A percentile compares a stretch with the other conserved stretches of the same genome.
phyloP scores from a whole-genome alignment of 2,888 invertebrate genomes.

The Dichetophora obliterata region DNA sequence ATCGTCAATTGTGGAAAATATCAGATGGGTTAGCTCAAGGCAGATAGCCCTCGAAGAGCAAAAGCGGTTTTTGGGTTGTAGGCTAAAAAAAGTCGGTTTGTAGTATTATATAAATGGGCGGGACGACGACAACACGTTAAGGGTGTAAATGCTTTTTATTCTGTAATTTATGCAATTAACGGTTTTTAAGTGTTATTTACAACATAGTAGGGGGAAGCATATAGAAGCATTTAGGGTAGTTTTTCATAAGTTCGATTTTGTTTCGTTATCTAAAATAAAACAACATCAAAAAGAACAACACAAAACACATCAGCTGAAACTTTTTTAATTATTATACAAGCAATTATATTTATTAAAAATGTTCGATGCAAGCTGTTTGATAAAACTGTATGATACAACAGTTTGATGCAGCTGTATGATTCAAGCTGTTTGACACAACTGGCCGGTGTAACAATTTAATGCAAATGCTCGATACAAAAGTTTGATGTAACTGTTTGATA shows the following conservation, averaged over 20 bases:
- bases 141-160: background rate
- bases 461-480: background rate
- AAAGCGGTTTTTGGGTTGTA: background rate
- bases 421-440: background rate
- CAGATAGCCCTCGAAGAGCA: background rate
- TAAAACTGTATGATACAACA: background rate
- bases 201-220: background rate
- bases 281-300: too few relatives aligned
- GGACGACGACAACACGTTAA: background rate
- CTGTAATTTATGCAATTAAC: background rate
- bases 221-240: background rate
- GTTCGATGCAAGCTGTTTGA: background rate
- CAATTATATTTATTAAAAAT: too few relatives aligned
- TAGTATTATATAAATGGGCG: background rate
- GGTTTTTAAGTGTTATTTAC: background rate
- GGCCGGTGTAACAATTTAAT: background rate
- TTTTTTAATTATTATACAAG: too few relatives aligned
- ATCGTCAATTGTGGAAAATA: constrained; percentile 83
- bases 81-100: too few relatives aligned
- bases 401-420: background rate
- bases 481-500: background rate
- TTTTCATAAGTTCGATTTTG: background rate
- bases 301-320: too few relatives aligned
- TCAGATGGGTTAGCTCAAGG: constrained; percentile 67
- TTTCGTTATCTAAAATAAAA: background rate